Conservation (phyloP, 2,888 invertebrate genomes). For the Leptopilina myrica region DNA sequence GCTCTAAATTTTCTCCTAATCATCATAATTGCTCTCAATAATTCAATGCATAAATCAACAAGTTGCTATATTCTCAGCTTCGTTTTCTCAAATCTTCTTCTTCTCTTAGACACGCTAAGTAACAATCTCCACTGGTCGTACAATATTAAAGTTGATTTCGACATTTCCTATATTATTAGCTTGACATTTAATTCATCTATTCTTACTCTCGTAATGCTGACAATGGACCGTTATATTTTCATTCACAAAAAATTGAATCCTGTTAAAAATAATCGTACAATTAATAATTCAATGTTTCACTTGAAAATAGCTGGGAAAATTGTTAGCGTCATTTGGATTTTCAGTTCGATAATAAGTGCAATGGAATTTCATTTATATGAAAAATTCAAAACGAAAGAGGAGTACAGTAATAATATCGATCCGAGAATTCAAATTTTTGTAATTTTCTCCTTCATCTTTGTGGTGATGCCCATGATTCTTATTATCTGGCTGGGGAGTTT, state of each 20-base stretch:
- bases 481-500: slow-evolving; percentile 59
- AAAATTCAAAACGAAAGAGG: slow-evolving; percentile 47
- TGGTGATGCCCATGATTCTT: slow-evolving; percentile 57
- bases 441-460: slow-evolving; percentile 63
- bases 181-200: slow-evolving; percentile 65
- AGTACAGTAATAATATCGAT: slow-evolving; percentile 50
- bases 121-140: slow-evolving; percentile 59
- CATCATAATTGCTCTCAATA: slow-evolving; percentile 48
- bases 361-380: slow-evolving; percentile 65
- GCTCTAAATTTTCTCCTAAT: slow-evolving; percentile 53
- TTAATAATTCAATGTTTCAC: slow-evolving; percentile 47
- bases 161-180: slow-evolving; percentile 65
- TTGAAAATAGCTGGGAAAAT: slow-evolving; percentile 57
- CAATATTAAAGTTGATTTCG: slow-evolving; percentile 55
- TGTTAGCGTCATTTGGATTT: slow-evolving; percentile 62
- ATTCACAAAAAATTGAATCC: slow-evolving; percentile 50
- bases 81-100: slow-evolving; percentile 62
- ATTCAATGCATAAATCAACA: slow-evolving; percentile 55
- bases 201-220: slow-evolving; percentile 62
- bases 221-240: slow-evolving; percentile 63
- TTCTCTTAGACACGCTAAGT: slow-evolving; percentile 62
- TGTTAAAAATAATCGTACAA: neutral
- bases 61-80: slow-evolving; percentile 65
- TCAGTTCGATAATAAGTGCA: slow-evolving; percentile 59
- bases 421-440: slow-evolving; percentile 58